These are phyloP conservation scores for Todus mexicanus DNA, from an alignment of 2,797 vertebrate species.

Conservation along the genomic window DNA sequence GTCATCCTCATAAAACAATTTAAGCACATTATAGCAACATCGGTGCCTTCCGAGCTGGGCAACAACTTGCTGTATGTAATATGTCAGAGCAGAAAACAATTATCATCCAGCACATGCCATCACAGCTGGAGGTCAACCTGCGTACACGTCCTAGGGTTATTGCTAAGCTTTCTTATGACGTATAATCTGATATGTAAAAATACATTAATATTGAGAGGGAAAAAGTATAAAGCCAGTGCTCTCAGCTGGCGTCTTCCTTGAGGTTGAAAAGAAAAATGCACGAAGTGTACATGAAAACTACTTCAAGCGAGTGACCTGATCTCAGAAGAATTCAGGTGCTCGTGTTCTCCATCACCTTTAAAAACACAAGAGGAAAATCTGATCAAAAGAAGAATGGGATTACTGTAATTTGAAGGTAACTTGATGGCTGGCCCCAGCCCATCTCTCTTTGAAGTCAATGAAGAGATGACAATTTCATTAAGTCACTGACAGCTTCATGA, in stretches of 20 bases:
- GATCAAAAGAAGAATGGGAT: neutral
- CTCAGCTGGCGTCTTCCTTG: neutral
- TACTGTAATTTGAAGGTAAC: slow-evolving; percentile 5
- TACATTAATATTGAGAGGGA: neutral
- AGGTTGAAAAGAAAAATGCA: neutral
- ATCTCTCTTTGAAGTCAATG: slow-evolving; percentile 22
- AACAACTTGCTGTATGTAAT: neutral
- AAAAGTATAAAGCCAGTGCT: neutral
- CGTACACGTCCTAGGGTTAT: neutral
- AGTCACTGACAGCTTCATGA: slow-evolving; percentile 16
- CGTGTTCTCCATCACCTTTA: neutral
- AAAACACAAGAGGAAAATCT: neutral
- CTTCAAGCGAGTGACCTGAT: neutral
- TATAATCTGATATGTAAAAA: neutral
- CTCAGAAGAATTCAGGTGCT: neutral
- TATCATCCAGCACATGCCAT: neutral
- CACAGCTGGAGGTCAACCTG: neutral
- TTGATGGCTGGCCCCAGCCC: neutral
- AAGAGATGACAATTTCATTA: slow-evolving; percentile 24
- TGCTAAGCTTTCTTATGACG: neutral
- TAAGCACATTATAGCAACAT: neutral
- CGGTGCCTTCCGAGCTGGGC: neutral
- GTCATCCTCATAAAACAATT: neutral
- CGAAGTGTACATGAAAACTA: neutral
- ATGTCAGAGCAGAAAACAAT: neutral